Base-by-base conservation (phyloP, 2,113 vertebrate genomes). In the Noctilio leporinus region DNA sequence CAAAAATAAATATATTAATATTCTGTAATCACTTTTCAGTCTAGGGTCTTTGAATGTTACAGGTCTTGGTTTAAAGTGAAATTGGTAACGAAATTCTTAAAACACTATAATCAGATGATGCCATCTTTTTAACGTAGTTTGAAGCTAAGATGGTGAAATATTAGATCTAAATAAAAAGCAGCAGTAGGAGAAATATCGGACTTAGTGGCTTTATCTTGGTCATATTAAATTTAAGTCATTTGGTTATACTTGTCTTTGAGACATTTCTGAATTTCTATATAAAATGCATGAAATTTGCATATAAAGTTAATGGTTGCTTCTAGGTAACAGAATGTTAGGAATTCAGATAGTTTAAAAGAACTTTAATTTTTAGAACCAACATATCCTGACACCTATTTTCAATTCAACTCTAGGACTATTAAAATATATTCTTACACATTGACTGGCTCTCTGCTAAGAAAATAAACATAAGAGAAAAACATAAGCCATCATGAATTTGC, bases 401-500 rank as follows among this genome's bases (percentile, higher is more conserved):
- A 45, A 0, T 14, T 57, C 64, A 19, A 47, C 43, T 80, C 69
- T 38, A 67, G n/a, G 26, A 38, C 17, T 38, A 28, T 62, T 47
- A 89, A 0, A n/a, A 24, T 35, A n/a, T 2, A 40, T 33, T 93
- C 33, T 51, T 70, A n/a, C 15, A 55, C 2, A 2, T 16, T 17
- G 10, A n/a, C 49, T 6, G 45, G 19, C 33, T 81, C 80, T 47
- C 73, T 55, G 64, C 69, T 87, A 57, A 57, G 78, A 78, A 91
- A 43, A 28, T 62, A 57, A 77, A 64, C 15, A 0, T 26, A 43
- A 28, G 19, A 47, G 51, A 40, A 64, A 59, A 83, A 28, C 28
- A 1, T 51, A 30, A 11, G 47, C 14, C 7, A 0, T 53, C 2
- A 1, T 4, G n/a, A 4, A 4, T n/a, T 47, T 69, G 17, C 28